phyloP scores from a whole-genome alignment of 2,113 vertebrate species.

The Delphinus delphis region DNA sequence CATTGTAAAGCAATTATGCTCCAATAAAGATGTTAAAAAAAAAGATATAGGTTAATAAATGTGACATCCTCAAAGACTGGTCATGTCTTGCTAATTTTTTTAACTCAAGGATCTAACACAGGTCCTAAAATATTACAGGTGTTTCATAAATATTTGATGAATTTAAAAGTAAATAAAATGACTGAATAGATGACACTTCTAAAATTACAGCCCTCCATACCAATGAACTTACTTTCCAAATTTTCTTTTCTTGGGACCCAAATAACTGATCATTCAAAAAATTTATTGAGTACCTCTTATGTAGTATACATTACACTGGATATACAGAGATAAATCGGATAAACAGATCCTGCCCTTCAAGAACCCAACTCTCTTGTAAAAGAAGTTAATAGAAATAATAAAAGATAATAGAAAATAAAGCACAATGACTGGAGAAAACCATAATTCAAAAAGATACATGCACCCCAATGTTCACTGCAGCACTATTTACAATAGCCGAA shows the following conservation, averaged over 20 bases:
- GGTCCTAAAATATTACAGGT: background rate
- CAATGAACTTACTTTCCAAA: background rate
- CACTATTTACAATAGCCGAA: no score
- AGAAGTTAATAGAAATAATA: background rate
- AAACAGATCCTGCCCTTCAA: background rate
- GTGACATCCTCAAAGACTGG: background rate
- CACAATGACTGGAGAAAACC: background rate
- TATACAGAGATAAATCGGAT: background rate
- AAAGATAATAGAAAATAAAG: constrained; percentile 3
- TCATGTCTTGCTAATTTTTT: background rate
- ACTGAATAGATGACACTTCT: background rate
- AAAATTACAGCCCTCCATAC: background rate
- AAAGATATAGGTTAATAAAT: constrained; percentile 1
- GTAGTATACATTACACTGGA: background rate
- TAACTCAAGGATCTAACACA: background rate
- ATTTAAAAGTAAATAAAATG: constrained; percentile 28
- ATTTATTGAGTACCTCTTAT: background rate
- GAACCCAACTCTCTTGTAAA: background rate
- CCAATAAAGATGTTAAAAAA: no score
- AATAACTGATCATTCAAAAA: background rate
- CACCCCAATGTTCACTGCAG: no score
- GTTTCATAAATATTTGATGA: background rate
- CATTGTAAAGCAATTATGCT: no score
- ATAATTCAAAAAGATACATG: no score
- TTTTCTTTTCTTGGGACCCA: background rate